phyloP scores from a whole-genome alignment of 2,888 invertebrate genomes.

The Heliconius sara region DNA sequence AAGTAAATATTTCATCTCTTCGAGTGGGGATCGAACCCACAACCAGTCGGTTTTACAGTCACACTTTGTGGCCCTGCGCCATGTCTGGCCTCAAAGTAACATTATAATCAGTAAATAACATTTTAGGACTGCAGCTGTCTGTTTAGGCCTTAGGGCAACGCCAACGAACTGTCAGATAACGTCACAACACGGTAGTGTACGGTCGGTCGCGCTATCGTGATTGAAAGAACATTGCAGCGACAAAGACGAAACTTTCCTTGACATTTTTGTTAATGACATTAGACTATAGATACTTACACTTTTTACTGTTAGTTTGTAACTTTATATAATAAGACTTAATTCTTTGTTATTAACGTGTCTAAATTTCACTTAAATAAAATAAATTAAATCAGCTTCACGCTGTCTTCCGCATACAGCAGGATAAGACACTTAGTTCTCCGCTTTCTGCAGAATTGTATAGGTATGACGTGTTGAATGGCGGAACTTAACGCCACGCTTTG shows the following conservation, averaged over 20 bases:
- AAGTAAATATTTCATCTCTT: no score
- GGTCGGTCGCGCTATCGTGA: neutral
- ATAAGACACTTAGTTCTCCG: no score
- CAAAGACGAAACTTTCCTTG: constrained; percentile 18
- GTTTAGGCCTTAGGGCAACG: neutral
- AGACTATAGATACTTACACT: neutral
- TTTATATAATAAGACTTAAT: neutral
- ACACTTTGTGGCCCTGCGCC: no score
- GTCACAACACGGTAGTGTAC: constrained; percentile 3
- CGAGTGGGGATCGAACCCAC: no score
- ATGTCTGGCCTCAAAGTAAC: no score
- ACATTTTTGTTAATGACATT: constrained; percentile 20
- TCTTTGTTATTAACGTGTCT: neutral
- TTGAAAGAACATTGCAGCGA: constrained; percentile 3
- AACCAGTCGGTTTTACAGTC: no score
- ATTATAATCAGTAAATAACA: neutral
- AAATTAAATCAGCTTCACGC: neutral
- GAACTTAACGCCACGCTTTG: no score
- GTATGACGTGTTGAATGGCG: neutral
- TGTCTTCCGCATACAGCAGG: no score
- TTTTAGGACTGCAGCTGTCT: neutral
- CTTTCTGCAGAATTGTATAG: neutral
- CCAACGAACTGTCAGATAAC: constrained; percentile 12
- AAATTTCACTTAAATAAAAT: neutral
- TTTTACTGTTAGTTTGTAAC: neutral